Evolutionary conservation across 2,797 vertebrate species (phyloP).

Genomic region (Acanthopagrus latus): DNA sequence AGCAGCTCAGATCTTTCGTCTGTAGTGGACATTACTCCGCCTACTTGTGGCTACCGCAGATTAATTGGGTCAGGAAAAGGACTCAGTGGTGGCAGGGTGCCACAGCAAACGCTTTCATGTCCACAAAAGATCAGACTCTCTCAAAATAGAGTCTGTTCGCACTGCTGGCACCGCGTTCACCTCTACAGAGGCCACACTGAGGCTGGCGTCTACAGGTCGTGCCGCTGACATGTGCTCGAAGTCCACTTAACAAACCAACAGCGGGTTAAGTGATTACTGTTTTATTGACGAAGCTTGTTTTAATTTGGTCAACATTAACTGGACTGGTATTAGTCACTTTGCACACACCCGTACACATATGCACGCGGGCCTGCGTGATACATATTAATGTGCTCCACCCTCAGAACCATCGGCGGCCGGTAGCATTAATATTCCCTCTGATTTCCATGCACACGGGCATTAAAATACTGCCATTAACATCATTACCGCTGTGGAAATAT

Average conservation of each 20-base stretch:
- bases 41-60: conserved; percentile 51
- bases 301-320: conserved; percentile 52
- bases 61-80: conserved; percentile 67
- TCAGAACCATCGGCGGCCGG: conserved; percentile 31
- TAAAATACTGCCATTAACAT: conserved; percentile 77
- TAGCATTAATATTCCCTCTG: conserved; percentile 71
- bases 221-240: not conserved
- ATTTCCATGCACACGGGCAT: conserved; percentile 60
- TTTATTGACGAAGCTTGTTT: conserved; percentile 31
- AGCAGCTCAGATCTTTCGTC: conserved; percentile 49
- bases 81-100: conserved; percentile 42
- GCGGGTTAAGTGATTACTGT: conserved; percentile 22
- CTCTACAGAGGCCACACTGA: conserved; percentile 8
- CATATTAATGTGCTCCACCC: conserved; percentile 66
- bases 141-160: conserved; percentile 7
- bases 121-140: conserved; percentile 40
- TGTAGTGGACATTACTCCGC: conserved; percentile 44
- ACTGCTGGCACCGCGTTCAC: not conserved
- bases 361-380: conserved; percentile 22
- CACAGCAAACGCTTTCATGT: conserved; percentile 46
- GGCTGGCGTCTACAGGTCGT: conserved; percentile 2
- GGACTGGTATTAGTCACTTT: conserved; percentile 34
- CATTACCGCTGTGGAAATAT: conserved; percentile 70
- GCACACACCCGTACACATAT: conserved; percentile 22
- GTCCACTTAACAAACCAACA: conserved; percentile 15